Base-by-base conservation (phyloP, 1,140 invertebrate genomes). In the Aphelinus certus region DNA sequence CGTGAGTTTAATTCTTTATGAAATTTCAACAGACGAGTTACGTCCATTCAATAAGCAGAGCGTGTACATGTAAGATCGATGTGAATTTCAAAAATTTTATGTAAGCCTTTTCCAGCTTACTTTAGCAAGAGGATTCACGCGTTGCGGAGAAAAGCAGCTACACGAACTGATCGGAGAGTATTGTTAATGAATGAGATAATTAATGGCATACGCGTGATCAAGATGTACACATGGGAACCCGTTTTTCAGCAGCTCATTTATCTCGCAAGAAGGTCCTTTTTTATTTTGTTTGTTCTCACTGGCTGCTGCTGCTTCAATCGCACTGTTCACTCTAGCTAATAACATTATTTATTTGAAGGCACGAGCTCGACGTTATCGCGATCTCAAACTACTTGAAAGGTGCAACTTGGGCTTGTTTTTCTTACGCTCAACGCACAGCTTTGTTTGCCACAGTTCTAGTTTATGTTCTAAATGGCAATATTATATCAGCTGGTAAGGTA, bases 181-280 rank as follows among this genome's bases (percentile, higher is more conserved):
- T 83, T 89, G 49, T 81, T 91, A 45, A 92, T 92, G 91, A 91
- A 89, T 80, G 92, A 93, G 81, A 89, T 93, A 9, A 89, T 93
- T 3, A 81, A 85, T 3, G 91, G 90, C 4, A 92, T 93, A 77
- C 85, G 90, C 73, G 88, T 92, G 3, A 77, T 93, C 53, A 97
- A 97, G 87, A 96, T 96, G 94, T 95, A 95, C 80, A 91, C 93
- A 0, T 95, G 94, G 94, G 94, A 95, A 84, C 90, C 92, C 74
- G 92, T 93, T 0, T 95, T 95, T 83, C 90, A 91, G 1, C 88
- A 89, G 64, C 85, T 94, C 57, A 90, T 94, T 9, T 78, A 81
- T 47, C 48, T 73, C 1, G 82, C 85, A 46, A 77, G 89, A 77
- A 73, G 71, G 76, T 76, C 4, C 26, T 26, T 26, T 26, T 26